Evolutionary conservation across 92 coral and sea anemone genomes (phyloP).

Genomic region (Paramuricea clavata): DNA sequence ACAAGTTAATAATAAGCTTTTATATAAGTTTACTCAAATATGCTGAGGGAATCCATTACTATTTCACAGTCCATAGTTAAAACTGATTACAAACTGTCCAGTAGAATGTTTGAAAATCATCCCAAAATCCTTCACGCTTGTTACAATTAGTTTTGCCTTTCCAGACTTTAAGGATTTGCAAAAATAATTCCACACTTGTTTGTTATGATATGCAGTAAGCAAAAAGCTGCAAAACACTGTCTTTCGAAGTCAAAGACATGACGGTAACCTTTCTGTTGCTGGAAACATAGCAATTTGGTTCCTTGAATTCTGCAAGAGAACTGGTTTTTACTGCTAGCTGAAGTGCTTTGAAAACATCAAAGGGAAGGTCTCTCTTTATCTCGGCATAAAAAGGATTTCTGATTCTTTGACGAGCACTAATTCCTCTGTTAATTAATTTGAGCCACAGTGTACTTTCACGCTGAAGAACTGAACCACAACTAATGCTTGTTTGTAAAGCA

Average conservation of each 20-base stretch:
- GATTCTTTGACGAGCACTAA: conserved; percentile 60
- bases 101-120: too few species aligned
- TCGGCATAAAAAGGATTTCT: conserved; percentile 64
- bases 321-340: not conserved
- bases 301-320: conserved; percentile 22
- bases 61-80: not conserved
- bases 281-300: conserved; percentile 61
- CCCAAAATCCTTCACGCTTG: too few species aligned
- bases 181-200: too few species aligned
- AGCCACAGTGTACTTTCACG: conserved; percentile 64
- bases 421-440: conserved; percentile 37
- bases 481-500: conserved; percentile 6
- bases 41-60: too few species aligned
- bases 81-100: not conserved
- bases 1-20: too few species aligned
- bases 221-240: not conserved
- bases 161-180: too few species aligned
- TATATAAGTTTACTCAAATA: too few species aligned
- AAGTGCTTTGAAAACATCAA: conserved; percentile 57
- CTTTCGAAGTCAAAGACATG: conserved; percentile 50
- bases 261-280: conserved; percentile 58
- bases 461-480: conserved; percentile 40
- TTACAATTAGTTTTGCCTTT: too few species aligned
- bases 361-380: conserved; percentile 68
- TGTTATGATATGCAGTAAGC: too few species aligned